phyloP scores from a whole-genome alignment of 2,797 vertebrate species.

The Phoebastria nigripes region DNA sequence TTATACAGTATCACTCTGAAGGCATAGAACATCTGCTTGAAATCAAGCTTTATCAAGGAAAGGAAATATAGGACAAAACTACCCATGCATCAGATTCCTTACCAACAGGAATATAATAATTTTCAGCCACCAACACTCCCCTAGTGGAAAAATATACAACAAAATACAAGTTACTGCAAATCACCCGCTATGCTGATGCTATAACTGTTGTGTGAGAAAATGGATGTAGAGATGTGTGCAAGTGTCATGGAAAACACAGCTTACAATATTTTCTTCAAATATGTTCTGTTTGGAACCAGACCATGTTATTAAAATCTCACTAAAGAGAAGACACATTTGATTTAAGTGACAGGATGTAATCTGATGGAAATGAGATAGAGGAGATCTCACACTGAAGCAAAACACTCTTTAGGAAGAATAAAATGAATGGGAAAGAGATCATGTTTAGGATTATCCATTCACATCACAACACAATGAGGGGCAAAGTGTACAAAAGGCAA shows the following conservation, averaged over 20 bases:
- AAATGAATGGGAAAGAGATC: background rate
- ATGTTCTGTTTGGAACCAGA: background rate
- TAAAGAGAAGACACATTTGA: background rate
- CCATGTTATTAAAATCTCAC: background rate
- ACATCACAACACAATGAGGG: background rate
- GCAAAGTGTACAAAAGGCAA: background rate
- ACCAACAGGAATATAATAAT: background rate
- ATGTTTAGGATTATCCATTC: background rate
- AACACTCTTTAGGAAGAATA: background rate
- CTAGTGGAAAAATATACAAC: background rate
- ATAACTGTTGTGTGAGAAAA: background rate
- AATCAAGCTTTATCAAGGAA: slow-evolving; percentile 13
- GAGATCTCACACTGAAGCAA: background rate
- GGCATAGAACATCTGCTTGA: background rate
- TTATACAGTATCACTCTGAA: background rate
- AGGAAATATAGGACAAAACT: background rate
- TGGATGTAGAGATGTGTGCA: background rate
- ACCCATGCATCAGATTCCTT: background rate
- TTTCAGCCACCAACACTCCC: background rate
- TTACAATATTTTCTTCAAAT: background rate
- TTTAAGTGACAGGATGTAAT: background rate
- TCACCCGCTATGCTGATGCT: background rate
- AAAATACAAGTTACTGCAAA: background rate
- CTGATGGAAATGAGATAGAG: background rate
- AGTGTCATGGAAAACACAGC: background rate